These are phyloP conservation scores for Eupithecia pulchellata DNA, from an alignment of 2,888 invertebrate genomes.

Conservation along the genomic window DNA sequence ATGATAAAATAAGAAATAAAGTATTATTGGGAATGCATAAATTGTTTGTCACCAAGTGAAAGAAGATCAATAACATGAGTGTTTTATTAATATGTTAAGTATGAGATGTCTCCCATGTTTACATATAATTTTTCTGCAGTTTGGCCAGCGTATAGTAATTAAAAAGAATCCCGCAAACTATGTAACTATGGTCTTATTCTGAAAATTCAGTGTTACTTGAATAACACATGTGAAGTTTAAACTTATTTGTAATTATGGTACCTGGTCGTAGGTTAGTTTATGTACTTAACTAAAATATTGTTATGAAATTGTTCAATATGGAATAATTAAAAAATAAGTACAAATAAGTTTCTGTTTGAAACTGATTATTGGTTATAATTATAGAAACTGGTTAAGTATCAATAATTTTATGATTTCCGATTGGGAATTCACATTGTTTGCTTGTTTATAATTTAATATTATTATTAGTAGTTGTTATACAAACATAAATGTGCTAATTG, in stretches of 20 bases:
- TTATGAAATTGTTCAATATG: neutral
- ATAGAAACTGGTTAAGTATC: neutral
- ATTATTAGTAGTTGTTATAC: neutral
- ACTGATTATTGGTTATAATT: neutral
- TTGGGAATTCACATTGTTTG: neutral
- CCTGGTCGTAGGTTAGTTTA: neutral
- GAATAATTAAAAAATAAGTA: neutral
- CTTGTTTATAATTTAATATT: too few relatives aligned
- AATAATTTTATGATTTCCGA: neutral
- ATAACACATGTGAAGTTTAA: neutral
- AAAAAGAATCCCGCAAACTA: neutral
- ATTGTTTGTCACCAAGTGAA: neutral
- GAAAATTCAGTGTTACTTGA: neutral
- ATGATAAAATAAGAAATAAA: too few relatives aligned
- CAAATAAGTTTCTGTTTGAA: neutral
- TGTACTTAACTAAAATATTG: neutral
- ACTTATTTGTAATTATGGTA: neutral
- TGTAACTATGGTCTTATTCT: neutral
- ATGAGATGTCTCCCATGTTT: neutral
- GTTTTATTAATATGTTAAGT: neutral
- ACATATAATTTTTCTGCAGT: neutral
- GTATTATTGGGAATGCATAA: too few relatives aligned
- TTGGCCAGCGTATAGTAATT: neutral
- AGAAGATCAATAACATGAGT: neutral
- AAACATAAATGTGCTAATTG: neutral